A percentile compares a stretch with the other conserved stretches of the same genome.
Conservation (phyloP, 2,113 vertebrate species). For the Cromileptes altivelis region DNA sequence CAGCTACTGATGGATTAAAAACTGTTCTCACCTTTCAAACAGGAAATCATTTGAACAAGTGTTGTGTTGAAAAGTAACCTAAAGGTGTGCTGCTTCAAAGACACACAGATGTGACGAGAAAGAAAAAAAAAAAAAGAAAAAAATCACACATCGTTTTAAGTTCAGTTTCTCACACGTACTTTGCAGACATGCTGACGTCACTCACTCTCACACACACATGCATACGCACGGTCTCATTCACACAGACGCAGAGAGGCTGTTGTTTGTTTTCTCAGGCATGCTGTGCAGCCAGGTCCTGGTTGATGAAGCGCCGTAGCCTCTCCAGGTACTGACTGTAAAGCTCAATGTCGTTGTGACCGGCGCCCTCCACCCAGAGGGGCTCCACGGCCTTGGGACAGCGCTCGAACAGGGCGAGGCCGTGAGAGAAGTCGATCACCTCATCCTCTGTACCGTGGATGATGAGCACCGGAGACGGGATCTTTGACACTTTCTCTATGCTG, state of each 20-base stretch:
- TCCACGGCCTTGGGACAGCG: constrained; percentile 98
- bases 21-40: constrained; percentile 49
- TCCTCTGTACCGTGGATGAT: constrained; percentile 99
- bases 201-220: constrained; percentile 14
- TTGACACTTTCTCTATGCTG: constrained; percentile 98
- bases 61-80: constrained; percentile 57
- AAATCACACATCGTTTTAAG: constrained; percentile 35
- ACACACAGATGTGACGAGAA: constrained; percentile 73
- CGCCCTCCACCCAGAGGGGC: constrained; percentile 98
- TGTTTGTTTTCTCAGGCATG: constrained; percentile 76
- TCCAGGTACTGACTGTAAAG: constrained; percentile 99
- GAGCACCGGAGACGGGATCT: constrained; percentile 97
- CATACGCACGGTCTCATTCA: constrained; percentile 38
- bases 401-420: constrained; percentile 95
- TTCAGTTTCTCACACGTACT: constrained; percentile 32
- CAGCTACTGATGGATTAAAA: constrained; percentile 46
- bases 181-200: constrained; percentile 44
- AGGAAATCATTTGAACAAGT: constrained; percentile 26
- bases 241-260: constrained; percentile 61
- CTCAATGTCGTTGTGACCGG: constrained; percentile 99
- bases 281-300: constrained; percentile 92
- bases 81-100: constrained; percentile 68
- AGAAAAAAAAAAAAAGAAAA: constrained; percentile 19
- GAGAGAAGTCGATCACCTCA: constrained; percentile 99
- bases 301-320: constrained; percentile 96